phyloP scores from a whole-genome alignment of 2,797 vertebrate species.

The Coluber constrictor region DNA sequence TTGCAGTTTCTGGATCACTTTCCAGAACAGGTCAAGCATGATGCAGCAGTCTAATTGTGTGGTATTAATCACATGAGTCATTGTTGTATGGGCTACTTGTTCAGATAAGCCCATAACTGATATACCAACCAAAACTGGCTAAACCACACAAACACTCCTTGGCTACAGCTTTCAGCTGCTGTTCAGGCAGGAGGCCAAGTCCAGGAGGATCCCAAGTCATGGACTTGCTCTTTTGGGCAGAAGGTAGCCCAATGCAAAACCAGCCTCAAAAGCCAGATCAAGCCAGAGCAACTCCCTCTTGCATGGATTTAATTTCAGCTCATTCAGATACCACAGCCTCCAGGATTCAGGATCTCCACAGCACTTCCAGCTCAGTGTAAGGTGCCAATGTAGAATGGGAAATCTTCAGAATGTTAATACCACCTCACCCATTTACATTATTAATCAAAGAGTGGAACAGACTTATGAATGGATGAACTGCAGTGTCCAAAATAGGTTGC shows the following conservation, averaged over 20 bases:
- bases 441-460: background rate
- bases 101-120: background rate
- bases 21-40: background rate
- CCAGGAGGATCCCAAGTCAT: background rate
- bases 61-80: background rate
- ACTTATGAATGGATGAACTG: background rate
- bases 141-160: background rate
- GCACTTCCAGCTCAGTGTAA: background rate
- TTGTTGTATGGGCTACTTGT: background rate
- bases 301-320: background rate
- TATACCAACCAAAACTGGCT: background rate
- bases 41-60: background rate
- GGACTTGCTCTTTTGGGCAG: background rate
- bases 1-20: background rate
- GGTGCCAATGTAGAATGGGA: background rate
- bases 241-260: background rate
- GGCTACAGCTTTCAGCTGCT: background rate
- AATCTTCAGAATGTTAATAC: background rate
- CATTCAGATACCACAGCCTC: background rate
- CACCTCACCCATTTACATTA: background rate
- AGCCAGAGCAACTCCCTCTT: background rate
- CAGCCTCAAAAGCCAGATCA: background rate
- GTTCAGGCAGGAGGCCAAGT: background rate
- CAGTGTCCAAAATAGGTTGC: background rate
- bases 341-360: background rate